Evolutionary conservation across 2,888 invertebrate species (phyloP).

Genomic region (Drosophila atripex): DNA sequence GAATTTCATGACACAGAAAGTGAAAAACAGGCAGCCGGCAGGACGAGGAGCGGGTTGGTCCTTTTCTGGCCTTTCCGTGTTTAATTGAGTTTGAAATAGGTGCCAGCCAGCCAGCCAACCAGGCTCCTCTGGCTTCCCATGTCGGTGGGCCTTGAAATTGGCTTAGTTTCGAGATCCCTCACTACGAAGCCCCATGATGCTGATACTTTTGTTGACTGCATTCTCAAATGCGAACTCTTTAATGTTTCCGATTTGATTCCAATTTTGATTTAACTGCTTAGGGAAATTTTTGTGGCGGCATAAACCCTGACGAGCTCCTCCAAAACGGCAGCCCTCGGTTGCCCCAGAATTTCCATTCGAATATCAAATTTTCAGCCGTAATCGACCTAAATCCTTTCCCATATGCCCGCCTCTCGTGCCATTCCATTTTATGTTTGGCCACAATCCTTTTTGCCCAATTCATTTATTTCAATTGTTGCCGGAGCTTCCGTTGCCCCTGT

Average conservation of each 20-base stretch:
- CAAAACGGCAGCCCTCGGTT: constrained; percentile 12
- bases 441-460: constrained; percentile 71
- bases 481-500: constrained; percentile 40
- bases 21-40: constrained; percentile 11
- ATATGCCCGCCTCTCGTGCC: constrained; percentile 20
- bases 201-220: constrained; percentile 12
- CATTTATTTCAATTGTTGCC: constrained; percentile 79
- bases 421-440: constrained; percentile 54
- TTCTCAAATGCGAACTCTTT: constrained; percentile 20
- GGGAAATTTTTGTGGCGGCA: constrained; percentile 27
- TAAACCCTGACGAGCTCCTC: constrained; percentile 15
- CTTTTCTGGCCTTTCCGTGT: constrained; percentile 55
- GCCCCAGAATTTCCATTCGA: constrained; percentile 8
- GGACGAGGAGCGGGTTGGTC: background rate
- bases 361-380: constrained; percentile 29
- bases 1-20: constrained; percentile 38
- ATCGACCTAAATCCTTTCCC: constrained; percentile 20
- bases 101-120: constrained; percentile 44
- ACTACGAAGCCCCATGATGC: background rate
- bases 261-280: constrained; percentile 38
- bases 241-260: constrained; percentile 46
- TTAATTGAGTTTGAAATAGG: constrained; percentile 80
- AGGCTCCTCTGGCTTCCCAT: constrained; percentile 27
- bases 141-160: constrained; percentile 59
- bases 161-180: constrained; percentile 61